Percentiles rank a stretch among this genome's conserved stretches.
These are phyloP conservation scores for Rhinichthys osculus DNA, from an alignment of 2,797 vertebrate species.

Conservation along the genomic window DNA sequence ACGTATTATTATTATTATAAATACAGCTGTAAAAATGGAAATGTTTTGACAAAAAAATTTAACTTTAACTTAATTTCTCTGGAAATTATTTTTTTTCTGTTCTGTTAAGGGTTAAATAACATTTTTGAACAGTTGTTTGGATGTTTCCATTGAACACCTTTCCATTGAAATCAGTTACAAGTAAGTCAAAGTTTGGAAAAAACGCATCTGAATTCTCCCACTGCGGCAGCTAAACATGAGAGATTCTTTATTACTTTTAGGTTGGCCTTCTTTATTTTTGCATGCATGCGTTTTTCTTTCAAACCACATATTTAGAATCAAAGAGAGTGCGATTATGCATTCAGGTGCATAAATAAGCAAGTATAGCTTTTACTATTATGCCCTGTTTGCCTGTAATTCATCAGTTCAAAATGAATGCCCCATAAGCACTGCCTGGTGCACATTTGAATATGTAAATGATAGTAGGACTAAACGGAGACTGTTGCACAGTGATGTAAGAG, in stretches of 20 bases:
- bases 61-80: too few relatives aligned
- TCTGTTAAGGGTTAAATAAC: background rate
- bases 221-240: constrained; percentile 27
- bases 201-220: constrained; percentile 19
- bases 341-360: background rate
- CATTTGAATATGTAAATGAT: constrained; percentile 37
- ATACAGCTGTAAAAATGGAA: too few relatives aligned
- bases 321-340: constrained; percentile 10
- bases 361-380: background rate
- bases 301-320: constrained; percentile 45
- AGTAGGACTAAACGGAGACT: constrained; percentile 13
- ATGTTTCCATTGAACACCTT: background rate
- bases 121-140: background rate
- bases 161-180: constrained; percentile 8
- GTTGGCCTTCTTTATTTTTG: constrained; percentile 11
- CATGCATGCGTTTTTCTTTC: constrained; percentile 26
- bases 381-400: background rate
- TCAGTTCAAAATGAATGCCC: constrained; percentile 12
- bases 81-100: background rate
- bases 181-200: background rate
- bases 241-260: background rate
- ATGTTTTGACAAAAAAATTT: too few relatives aligned
- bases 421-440: background rate
- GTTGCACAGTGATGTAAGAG: constrained; percentile 39
- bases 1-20: too few relatives aligned